These are phyloP conservation scores for Quadroppia sp. DNA, from an alignment of 2,888 invertebrate genomes.

Conservation along the genomic window DNA sequence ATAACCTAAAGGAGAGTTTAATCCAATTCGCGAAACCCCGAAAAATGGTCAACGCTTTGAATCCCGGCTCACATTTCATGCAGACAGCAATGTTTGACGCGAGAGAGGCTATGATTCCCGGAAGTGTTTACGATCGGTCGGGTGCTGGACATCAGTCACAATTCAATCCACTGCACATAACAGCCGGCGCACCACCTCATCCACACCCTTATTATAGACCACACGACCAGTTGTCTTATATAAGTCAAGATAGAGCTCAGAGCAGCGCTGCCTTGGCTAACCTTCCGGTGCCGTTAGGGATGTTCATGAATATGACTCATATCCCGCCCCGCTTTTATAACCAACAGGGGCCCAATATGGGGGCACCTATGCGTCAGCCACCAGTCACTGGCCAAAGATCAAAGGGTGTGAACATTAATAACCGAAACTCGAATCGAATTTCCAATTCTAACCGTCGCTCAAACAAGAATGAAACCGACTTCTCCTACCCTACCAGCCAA, in stretches of 20 bases:
- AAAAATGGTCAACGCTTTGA: constrained; percentile 85
- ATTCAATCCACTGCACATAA: constrained; percentile 27
- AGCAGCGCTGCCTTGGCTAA: constrained; percentile 59
- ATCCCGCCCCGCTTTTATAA: constrained; percentile 71
- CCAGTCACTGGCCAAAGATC: constrained; percentile 20
- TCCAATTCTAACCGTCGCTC: neutral
- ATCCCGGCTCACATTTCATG: constrained; percentile 97
- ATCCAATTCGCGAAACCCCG: constrained; percentile 97
- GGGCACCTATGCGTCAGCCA: neutral
- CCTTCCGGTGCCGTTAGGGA: constrained; percentile 88
- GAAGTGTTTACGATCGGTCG: constrained; percentile 67
- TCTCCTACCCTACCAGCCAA: constrained; percentile 36
- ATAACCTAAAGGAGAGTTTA: constrained; percentile 91
- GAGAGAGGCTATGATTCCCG: constrained; percentile 87
- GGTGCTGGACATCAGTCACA: neutral
- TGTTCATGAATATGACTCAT: constrained; percentile 85
- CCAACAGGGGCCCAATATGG: constrained; percentile 62
- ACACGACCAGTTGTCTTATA: constrained; percentile 86
- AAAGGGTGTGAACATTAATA: constrained; percentile 16
- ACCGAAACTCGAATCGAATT: neutral
- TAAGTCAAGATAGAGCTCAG: constrained; percentile 67
- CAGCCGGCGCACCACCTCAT: constrained; percentile 8
- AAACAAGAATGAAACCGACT: constrained; percentile 17
- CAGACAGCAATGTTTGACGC: constrained; percentile 95
- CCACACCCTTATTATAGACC: constrained; percentile 60